Conservation (phyloP, 2,888 invertebrate species). For the Liopterus haemorrhoidalis region DNA sequence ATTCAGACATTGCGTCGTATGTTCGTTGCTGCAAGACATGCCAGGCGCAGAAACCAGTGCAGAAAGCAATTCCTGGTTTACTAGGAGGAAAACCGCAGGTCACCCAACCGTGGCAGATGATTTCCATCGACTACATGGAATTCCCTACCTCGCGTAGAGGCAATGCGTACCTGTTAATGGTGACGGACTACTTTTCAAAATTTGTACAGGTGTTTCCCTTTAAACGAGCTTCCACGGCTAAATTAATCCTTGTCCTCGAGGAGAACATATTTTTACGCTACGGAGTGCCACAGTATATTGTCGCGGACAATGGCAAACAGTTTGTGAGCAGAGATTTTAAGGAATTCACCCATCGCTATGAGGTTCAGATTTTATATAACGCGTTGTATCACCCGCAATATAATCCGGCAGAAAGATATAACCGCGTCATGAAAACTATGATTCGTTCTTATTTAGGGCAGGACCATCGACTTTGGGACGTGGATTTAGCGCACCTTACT, state of each 20-base stretch:
- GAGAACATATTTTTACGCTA: conserved; percentile 17
- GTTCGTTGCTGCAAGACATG: not conserved
- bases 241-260: conserved; percentile 6
- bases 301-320: conserved; percentile 25
- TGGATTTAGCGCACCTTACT: conserved; percentile 27
- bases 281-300: conserved; percentile 23
- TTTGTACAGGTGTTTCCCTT: not conserved
- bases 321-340: not conserved
- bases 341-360: not conserved
- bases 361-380: conserved; percentile 23
- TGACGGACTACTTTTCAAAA: conserved; percentile 11
- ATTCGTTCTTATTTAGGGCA: conserved; percentile 29
- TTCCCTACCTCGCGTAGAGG: conserved; percentile 7
- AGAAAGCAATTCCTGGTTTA: conserved; percentile 2
- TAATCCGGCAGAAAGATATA: conserved; percentile 35
- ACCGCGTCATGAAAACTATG: conserved; percentile 32
- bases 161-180: conserved; percentile 2
- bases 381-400: conserved; percentile 34
- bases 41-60: not conserved
- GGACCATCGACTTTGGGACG: conserved; percentile 30
- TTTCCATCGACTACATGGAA: conserved; percentile 8
- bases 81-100: conserved; percentile 5
- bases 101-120: conserved; percentile 7
- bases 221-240: not conserved
- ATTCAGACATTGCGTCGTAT: not conserved